Evolutionary conservation across 1,140 invertebrate genomes (phyloP), one percentile per base, ranked within the genome.

Genomic region (Holcopasites calliopsidis): DNA sequence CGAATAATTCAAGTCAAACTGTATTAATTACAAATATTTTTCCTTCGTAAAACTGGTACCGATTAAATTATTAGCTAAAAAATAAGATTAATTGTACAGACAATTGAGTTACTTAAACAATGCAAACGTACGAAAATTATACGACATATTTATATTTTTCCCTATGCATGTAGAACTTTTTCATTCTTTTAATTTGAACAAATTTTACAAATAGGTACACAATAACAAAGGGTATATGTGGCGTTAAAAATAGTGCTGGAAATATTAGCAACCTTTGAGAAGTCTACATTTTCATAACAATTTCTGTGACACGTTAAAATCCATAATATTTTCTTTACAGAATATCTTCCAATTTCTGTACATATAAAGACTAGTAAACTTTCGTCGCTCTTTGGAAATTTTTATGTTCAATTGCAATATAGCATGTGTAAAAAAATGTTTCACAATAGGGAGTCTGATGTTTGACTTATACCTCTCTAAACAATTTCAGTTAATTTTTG

Each of bases 321-420:
- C 26, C 66, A 70, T 18, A 49, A 47, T 11, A 62, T 40, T 47
- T 10, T 7, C 47, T 49, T 47, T 35, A 49, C 26, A 73, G 33
- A 55, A 65, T 52, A 38, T 62, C 38, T 11, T 49, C 21, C 3
- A 33, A 58, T n/a, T 57, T 62, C 23, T 55, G 44, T 57, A 18
- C 11, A 44, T 44, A 73, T 77, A 77, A 18, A 69, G 76, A 73
- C n/a, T 40, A 33, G 65, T 69, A 54, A 58, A 58, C n/a, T 1
- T 65, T 16, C 57, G 49, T 47, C 33, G 44, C 26, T 31, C 3
- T 47, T 47, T 33, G 49, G 0, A 57, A 58, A 68, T 13, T 57
- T 40, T 35, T 16, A 38, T 38, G 26, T 50, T 6, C n/a, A 68
- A 69, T 75, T 58, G 47, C 18, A 58, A 58, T 69, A 2, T 33